Percentiles rank a stretch among this genome's conserved stretches.
These are phyloP conservation scores for human (Homo sapiens) DNA, from an alignment of 2,113 vertebrate species.

Conservation along the genomic window GRCh38 chr6:124289001-124289500, in stretches of 20 bases:
- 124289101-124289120: background rate
- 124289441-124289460: rapidly evolving
- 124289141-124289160: conserved; percentile 21
- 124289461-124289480: background rate
- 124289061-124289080: background rate
- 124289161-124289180: background rate
- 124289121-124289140: background rate
- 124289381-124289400: background rate
- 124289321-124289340: background rate
- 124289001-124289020: background rate
- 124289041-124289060: background rate
- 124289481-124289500: background rate
- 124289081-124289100: background rate
- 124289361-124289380: background rate
- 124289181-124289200: background rate
- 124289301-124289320: background rate
- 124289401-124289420: background rate
- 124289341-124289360: background rate
- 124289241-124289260: background rate
- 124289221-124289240: background rate
- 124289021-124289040: background rate
- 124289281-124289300: background rate
- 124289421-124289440: background rate
- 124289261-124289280: background rate
- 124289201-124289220: background rate